phyloP scores from a whole-genome alignment of 2,113 vertebrate species.

The Mustela lutreola region DNA sequence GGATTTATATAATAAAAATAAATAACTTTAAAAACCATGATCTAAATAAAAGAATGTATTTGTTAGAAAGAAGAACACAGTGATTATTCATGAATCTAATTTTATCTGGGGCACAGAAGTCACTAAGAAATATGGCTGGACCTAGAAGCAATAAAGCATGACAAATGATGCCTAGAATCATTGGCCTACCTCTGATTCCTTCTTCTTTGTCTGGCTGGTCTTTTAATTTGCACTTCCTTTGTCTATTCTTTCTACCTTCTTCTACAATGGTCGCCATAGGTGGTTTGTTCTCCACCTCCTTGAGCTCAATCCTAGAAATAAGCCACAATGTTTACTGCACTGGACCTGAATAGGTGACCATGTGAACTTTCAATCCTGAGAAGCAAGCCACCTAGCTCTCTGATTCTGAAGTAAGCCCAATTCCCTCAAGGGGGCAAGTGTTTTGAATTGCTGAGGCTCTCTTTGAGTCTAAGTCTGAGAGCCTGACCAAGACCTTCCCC shows the following conservation, averaged over 20 bases:
- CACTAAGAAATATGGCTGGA: neutral
- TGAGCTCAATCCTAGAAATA: slow-evolving; percentile 62
- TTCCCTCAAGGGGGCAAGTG: neutral
- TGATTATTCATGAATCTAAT: slow-evolving; percentile 31
- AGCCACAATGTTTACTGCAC: neutral
- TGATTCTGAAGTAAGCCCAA: slow-evolving; percentile 15
- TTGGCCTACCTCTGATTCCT: slow-evolving; percentile 8
- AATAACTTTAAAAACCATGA: neutral
- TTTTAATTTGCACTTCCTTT: slow-evolving; percentile 11
- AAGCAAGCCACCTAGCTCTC: neutral
- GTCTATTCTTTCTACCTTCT: slow-evolving; percentile 27
- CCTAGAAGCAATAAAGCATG: neutral
- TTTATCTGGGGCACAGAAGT: slow-evolving; percentile 13
- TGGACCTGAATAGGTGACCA: neutral
- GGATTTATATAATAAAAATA: slow-evolving; percentile 6
- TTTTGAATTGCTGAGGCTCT: neutral
- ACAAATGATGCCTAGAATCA: slow-evolving; percentile 21
- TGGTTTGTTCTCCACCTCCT: slow-evolving; percentile 65
- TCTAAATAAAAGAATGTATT: neutral
- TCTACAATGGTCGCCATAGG: slow-evolving; percentile 78
- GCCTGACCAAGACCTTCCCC: neutral
- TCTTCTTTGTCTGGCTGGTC: slow-evolving; percentile 63
- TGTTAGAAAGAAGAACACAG: neutral
- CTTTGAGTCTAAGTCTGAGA: neutral
- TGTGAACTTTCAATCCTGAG: neutral